Evolutionary conservation across 1,140 invertebrate genomes (phyloP), one percentile per base, ranked within the genome.

Genomic region (Drosophila nasuta): DNA sequence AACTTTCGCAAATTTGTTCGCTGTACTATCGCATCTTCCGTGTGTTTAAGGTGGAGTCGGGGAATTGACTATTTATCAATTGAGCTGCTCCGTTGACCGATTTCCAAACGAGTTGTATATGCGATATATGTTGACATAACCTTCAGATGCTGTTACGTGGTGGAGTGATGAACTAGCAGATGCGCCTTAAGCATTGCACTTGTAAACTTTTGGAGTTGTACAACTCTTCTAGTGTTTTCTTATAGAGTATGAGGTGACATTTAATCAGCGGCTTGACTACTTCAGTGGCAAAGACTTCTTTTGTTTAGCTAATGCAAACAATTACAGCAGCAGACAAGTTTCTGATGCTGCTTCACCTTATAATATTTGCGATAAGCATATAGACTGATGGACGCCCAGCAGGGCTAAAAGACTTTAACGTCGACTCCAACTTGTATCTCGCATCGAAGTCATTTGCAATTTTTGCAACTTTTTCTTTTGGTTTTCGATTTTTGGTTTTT

Each of bases 391-490:
- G 52, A 17, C 65, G 46, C 51, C 13, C 64, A 59, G 25, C 38
- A 64, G 75, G 71, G 71, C 71, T 28, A 49, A 30, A 25, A 30
- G 13, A 13, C 25, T 35, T 11, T 17, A 57, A 38, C 35, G 49
- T 51, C 41, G 52, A 63, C 10, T 25, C 3, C 20, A 25, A 25
- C 20, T 25, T 3, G 20, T 25, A 38, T 38, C 35, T 38, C 35
- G 10, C 28, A 33, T 72, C 13, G 6, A 43, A 48, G 45, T 41
- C 35, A 45, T 48, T 65, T 72, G 68, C 59, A 62, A 67, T 77
- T 82, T 71, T 75, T 68, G 46, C 45, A 69, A 66, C 25, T 64
- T 70, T 73, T 72, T 71, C 52, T 62, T 81, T 73, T 67, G 58
- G 72, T 46, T 30, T 52, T 20, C 20, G 20, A 0, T 20, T 20